Evolutionary conservation across 2,797 vertebrate genomes (phyloP).

Genomic region (Pyrocephalus nanus): DNA sequence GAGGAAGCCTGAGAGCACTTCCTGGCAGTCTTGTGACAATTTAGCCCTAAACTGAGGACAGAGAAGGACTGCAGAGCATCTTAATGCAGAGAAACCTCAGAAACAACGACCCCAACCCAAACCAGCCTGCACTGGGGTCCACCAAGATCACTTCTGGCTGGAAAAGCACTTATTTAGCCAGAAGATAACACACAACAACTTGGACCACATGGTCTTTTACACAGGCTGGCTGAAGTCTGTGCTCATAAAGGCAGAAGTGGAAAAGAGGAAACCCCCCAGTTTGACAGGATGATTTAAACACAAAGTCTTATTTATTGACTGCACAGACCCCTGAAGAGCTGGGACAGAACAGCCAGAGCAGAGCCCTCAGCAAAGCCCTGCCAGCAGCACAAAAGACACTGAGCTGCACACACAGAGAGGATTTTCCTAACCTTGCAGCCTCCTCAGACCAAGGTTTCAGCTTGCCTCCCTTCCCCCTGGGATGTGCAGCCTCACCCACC

Average conservation of each 20-base stretch:
- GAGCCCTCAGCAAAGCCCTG: neutral
- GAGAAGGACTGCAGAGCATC: neutral
- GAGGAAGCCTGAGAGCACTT: neutral
- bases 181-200: neutral
- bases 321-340: neutral
- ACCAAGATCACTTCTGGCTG: neutral
- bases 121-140: neutral
- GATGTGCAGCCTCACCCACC: slow-evolving; percentile 5
- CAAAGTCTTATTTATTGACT: rapidly evolving
- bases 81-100: neutral
- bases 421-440: neutral
- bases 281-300: neutral
- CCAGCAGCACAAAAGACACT: neutral
- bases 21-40: neutral
- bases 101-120: neutral
- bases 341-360: neutral
- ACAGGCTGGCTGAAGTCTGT: neutral
- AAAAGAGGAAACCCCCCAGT: neutral
- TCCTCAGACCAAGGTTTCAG: neutral
- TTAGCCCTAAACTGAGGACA: neutral
- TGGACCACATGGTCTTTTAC: rapidly evolving
- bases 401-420: neutral
- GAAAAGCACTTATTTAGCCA: neutral
- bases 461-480: neutral
- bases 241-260: neutral